Percentiles rank a stretch among this genome's conserved stretches.
Evolutionary conservation across 1,140 invertebrate species (phyloP).

Genomic region (Zophobas morio): DNA sequence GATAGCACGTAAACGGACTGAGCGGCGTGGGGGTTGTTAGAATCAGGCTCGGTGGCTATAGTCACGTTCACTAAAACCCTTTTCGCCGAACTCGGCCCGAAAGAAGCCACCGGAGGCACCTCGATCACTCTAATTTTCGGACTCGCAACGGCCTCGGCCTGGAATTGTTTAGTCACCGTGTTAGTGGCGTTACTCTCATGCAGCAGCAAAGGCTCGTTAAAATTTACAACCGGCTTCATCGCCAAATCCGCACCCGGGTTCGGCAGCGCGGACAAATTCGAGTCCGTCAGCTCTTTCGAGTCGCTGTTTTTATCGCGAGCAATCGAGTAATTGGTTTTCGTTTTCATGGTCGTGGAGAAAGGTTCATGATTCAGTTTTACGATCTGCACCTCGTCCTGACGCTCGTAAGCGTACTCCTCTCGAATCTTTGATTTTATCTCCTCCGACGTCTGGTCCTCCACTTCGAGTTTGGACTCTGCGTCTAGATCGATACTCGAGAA

Average conservation of each 20-base stretch:
- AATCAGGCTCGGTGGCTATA: conserved; percentile 76
- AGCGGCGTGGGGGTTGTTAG: conserved; percentile 67
- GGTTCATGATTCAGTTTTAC: conserved; percentile 38
- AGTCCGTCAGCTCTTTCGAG: conserved; percentile 63
- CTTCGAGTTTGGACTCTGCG: conserved; percentile 18
- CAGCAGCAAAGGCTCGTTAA: conserved; percentile 50
- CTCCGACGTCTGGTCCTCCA: conserved; percentile 19
- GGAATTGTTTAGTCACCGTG: conserved; percentile 46
- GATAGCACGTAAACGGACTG: conserved; percentile 81
- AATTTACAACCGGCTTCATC: conserved; percentile 43
- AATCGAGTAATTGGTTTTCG: conserved; percentile 47
- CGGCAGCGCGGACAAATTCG: conserved; percentile 46
- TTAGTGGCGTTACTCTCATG: conserved; percentile 48
- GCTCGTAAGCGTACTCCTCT: neutral
- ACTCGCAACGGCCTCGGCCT: conserved; percentile 12
- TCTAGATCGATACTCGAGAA: conserved; percentile 22
- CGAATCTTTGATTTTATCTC: neutral
- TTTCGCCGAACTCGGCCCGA: conserved; percentile 65
- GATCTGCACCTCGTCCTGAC: conserved; percentile 40
- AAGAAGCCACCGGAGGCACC: conserved; percentile 54
- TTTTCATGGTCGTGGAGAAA: conserved; percentile 45
- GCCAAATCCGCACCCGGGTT: conserved; percentile 50
- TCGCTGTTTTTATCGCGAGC: conserved; percentile 29
- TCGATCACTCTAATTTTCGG: conserved; percentile 63
- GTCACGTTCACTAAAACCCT: conserved; percentile 82